phyloP scores from a whole-genome alignment of 2,888 invertebrate genomes.

The Volucella inflata region DNA sequence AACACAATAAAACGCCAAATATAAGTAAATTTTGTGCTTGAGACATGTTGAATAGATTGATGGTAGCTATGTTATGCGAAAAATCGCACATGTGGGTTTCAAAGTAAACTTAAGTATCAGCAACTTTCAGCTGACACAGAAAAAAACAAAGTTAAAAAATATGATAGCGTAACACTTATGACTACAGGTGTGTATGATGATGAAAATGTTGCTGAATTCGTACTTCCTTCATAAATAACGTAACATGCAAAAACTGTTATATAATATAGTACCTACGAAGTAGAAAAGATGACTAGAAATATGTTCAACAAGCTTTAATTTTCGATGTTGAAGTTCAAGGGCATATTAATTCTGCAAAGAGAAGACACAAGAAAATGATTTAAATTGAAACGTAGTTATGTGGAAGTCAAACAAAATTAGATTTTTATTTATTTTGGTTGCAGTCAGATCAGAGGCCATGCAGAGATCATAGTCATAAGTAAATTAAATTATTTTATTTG shows the following conservation, averaged over 20 bases:
- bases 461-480: too few relatives aligned
- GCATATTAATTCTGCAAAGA: too few relatives aligned
- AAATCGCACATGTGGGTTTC: neutral
- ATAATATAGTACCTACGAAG: too few relatives aligned
- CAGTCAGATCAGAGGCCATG: too few relatives aligned
- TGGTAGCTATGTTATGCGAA: slow-evolving; percentile 22
- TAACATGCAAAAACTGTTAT: neutral
- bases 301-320: too few relatives aligned
- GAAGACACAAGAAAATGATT: too few relatives aligned
- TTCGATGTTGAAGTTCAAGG: too few relatives aligned
- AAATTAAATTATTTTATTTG: too few relatives aligned
- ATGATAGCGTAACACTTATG: slow-evolving; percentile 12
- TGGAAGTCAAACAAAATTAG: too few relatives aligned
- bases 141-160: slow-evolving; percentile 14
- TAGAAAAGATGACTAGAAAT: too few relatives aligned
- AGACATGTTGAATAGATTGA: slow-evolving; percentile 43
- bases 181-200: slow-evolving; percentile 29
- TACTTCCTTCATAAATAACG: neutral
- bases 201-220: slow-evolving; percentile 31
- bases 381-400: too few relatives aligned
- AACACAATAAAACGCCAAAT: slow-evolving; percentile 38
- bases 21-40: neutral
- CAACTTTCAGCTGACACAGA: slow-evolving; percentile 45
- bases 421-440: too few relatives aligned
- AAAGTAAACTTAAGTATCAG: slow-evolving; percentile 34